Evolutionary conservation across 2,797 vertebrate species (phyloP).

Genomic region (Lycodopsis pacificus): DNA sequence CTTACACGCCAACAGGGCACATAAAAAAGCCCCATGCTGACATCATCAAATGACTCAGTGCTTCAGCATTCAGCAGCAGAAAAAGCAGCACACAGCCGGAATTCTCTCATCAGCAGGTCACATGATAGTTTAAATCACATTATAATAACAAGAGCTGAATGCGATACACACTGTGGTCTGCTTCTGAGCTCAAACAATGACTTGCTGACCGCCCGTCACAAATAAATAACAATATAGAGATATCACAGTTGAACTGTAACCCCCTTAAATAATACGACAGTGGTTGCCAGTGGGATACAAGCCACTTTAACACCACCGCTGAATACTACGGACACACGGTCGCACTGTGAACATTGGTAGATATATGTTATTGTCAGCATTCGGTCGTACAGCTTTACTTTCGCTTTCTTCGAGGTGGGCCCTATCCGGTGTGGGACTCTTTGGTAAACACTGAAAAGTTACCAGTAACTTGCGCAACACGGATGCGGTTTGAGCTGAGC

Average conservation of each 20-base stretch:
- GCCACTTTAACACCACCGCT: background rate
- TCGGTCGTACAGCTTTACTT: conserved; percentile 27
- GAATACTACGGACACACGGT: background rate
- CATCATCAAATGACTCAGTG: conserved; percentile 47
- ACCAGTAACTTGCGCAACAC: conserved; percentile 23
- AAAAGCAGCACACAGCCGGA: background rate
- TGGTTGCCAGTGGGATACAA: too few relatives aligned
- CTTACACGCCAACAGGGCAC: background rate
- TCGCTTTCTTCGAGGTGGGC: conserved; percentile 49
- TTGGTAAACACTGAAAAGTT: conserved; percentile 56
- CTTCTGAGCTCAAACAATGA: too few relatives aligned
- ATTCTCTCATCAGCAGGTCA: conserved; percentile 44
- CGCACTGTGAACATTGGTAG: background rate
- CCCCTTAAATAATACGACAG: background rate
- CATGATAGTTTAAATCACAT: conserved; percentile 17
- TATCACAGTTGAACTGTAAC: too few relatives aligned
- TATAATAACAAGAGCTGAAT: background rate
- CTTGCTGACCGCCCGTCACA: too few relatives aligned
- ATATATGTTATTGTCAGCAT: background rate
- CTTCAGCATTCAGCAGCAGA: conserved; percentile 17
- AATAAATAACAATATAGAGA: rapidly evolving
- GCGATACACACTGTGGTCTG: background rate
- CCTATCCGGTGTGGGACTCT: conserved; percentile 15
- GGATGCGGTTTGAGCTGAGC: background rate
- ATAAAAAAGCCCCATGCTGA: background rate